These are phyloP conservation scores for Aphelinus atriplicis DNA, from an alignment of 1,140 invertebrate species.

Conservation along the genomic window DNA sequence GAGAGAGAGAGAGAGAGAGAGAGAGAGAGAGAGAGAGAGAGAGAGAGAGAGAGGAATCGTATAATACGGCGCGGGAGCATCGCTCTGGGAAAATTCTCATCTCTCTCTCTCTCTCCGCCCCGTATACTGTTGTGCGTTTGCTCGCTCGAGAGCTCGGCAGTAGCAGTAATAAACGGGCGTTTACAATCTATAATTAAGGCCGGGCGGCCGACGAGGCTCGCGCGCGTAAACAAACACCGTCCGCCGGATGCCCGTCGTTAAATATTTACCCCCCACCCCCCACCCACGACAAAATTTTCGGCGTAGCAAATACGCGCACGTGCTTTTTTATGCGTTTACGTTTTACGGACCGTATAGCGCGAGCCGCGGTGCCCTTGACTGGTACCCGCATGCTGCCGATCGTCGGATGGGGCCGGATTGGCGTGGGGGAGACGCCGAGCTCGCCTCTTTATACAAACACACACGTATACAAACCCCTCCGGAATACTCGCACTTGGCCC, in stretches of 20 bases:
- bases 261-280: conserved; percentile 31
- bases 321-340: background rate
- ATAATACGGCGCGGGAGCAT: conserved; percentile 3
- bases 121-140: background rate
- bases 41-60: too few species aligned
- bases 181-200: conserved; percentile 36
- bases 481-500: too few species aligned
- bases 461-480: too few species aligned
- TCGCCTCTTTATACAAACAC: too few species aligned
- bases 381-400: too few species aligned
- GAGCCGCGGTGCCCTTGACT: too few species aligned
- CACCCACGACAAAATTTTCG: too few species aligned
- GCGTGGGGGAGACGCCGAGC: too few species aligned
- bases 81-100: conserved; percentile 20
- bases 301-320: background rate
- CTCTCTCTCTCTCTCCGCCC: background rate
- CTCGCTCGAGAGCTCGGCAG: background rate
- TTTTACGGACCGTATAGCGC: too few species aligned
- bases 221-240: conserved; percentile 28
- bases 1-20: background rate
- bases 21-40: too few species aligned
- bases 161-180: conserved; percentile 17
- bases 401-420: too few species aligned
- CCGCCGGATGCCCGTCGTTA: conserved; percentile 30
- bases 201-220: background rate